Percentiles rank a stretch among this genome's conserved stretches.
phyloP scores from a whole-genome alignment of 2,113 vertebrate species.

The Nycticryphes semicollaris region DNA sequence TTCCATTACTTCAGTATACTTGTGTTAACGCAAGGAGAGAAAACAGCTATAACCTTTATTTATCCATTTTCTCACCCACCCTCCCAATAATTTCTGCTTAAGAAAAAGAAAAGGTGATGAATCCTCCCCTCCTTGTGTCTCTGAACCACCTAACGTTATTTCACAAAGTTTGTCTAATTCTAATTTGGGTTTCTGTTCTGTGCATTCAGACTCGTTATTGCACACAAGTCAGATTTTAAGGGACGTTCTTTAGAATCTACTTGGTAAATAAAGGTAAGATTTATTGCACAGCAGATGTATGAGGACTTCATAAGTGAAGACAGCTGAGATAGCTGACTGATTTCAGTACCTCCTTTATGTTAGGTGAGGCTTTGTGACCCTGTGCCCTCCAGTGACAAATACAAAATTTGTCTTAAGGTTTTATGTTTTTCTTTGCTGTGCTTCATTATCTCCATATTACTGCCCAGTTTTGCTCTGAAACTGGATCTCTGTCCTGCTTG shows the following conservation, averaged over 20 bases:
- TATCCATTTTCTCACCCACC: neutral
- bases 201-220: neutral
- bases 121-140: neutral
- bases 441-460: neutral
- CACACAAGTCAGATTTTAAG: neutral
- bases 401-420: neutral
- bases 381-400: neutral
- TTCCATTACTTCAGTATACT: neutral
- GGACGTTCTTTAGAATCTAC: neutral
- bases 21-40: neutral
- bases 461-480: neutral
- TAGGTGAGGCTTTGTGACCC: conserved; percentile 39
- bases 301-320: neutral
- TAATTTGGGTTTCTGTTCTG: neutral
- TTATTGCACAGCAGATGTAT: conserved; percentile 39
- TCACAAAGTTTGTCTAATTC: neutral
- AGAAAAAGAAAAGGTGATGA: neutral
- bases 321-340: conserved; percentile 37
- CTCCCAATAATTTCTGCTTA: neutral
- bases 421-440: conserved; percentile 3
- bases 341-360: neutral
- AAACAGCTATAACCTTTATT: neutral
- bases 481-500: neutral
- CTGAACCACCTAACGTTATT: neutral
- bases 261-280: conserved; percentile 39